Evolutionary conservation across 2,888 invertebrate genomes (phyloP).

Genomic region (Zaprionus lineosus): DNA sequence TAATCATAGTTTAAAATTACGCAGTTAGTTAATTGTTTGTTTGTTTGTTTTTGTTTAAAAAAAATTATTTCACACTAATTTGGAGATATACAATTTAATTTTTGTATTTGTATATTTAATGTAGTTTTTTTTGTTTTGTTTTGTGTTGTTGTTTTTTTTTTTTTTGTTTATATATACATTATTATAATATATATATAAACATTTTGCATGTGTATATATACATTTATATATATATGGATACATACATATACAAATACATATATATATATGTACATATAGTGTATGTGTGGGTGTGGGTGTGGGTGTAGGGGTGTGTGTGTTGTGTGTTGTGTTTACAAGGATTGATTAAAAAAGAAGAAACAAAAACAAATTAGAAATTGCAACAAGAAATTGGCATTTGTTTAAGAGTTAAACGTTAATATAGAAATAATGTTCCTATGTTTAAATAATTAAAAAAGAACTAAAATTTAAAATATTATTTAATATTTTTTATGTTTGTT

Average conservation of each 20-base stretch:
- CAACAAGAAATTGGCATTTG: slow-evolving; percentile 37
- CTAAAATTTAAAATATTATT: slow-evolving; percentile 28
- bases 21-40: slow-evolving; percentile 21
- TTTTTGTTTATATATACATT: slow-evolving; percentile 29
- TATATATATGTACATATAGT: slow-evolving; percentile 39
- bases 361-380: slow-evolving; percentile 33
- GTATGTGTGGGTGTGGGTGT: slow-evolving; percentile 1
- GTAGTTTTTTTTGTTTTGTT: slow-evolving; percentile 20
- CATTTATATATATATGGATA: slow-evolving; percentile 12
- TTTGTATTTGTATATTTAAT: slow-evolving; percentile 7
- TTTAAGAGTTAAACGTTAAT: slow-evolving; percentile 7
- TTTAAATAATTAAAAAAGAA: slow-evolving; percentile 29
- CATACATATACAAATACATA: no score
- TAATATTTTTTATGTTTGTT: slow-evolving; percentile 23
- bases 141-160: slow-evolving; percentile 17
- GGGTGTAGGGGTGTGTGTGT: neutral
- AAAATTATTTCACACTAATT: slow-evolving; percentile 37
- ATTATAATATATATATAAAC: slow-evolving; percentile 43
- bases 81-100: slow-evolving; percentile 53
- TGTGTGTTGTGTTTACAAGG: neutral
- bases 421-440: slow-evolving; percentile 27
- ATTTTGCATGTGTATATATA: slow-evolving; percentile 4
- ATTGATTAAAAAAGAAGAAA: slow-evolving; percentile 13
- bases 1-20: slow-evolving; percentile 45
- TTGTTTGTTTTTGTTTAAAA: slow-evolving; percentile 20